These are phyloP conservation scores for Varroa destructor DNA, from an alignment of 1,140 invertebrate genomes.

Conservation along the genomic window DNA sequence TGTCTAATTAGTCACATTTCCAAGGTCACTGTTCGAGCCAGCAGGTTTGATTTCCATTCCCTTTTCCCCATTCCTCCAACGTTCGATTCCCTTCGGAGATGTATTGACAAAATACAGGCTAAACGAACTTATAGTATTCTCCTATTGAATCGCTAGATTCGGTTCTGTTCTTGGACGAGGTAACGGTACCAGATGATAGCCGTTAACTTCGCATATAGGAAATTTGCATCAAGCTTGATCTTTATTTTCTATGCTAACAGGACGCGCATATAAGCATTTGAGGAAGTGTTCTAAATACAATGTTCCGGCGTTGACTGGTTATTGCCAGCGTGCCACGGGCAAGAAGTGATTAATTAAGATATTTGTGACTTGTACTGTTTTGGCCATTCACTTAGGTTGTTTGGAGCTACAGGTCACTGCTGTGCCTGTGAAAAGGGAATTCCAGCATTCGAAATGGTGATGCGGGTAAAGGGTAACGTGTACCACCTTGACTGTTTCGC, in stretches of 20 bases:
- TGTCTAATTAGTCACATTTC: background rate
- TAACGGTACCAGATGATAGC: too few species aligned
- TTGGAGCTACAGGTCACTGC: slow-evolving; percentile 80
- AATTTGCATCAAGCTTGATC: too few species aligned
- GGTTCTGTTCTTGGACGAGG: too few species aligned
- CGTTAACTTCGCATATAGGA: too few species aligned
- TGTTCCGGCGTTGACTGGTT: too few species aligned
- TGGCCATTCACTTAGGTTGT: slow-evolving; percentile 50
- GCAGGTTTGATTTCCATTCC: slow-evolving; percentile 29
- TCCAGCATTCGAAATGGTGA: slow-evolving; percentile 92
- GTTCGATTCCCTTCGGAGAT: slow-evolving; percentile 30
- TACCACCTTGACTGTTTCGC: slow-evolving; percentile 93
- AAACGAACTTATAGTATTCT: too few species aligned
- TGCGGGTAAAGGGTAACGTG: slow-evolving; percentile 81
- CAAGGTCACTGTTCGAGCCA: slow-evolving; percentile 30
- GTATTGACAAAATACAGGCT: too few species aligned
- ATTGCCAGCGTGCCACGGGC: too few species aligned
- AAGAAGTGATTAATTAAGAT: slow-evolving; percentile 23
- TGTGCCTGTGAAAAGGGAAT: slow-evolving; percentile 84
- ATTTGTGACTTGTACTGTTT: background rate
- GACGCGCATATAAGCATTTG: too few species aligned
- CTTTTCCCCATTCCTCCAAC: background rate
- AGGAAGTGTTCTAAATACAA: too few species aligned
- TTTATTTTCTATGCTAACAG: too few species aligned
- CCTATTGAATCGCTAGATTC: too few species aligned